phyloP scores from a whole-genome alignment of 2,113 vertebrate genomes.

The Odocoileus virginianus region DNA sequence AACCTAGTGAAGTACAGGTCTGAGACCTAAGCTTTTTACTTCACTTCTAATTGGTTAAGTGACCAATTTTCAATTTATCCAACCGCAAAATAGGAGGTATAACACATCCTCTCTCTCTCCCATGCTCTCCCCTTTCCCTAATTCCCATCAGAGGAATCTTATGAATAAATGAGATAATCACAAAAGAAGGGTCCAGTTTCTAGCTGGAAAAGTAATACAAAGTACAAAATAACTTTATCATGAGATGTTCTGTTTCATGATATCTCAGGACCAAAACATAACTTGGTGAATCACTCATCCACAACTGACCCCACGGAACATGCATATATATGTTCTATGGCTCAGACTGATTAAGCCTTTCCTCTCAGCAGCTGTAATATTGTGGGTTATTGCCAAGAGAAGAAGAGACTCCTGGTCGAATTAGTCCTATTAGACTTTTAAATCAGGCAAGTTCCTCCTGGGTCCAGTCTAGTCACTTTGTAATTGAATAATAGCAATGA shows the following conservation, averaged over 20 bases:
- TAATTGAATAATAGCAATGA: not conserved
- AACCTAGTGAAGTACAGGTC: not conserved
- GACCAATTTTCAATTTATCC: not conserved
- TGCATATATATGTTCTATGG: not conserved
- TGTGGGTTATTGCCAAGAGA: not conserved
- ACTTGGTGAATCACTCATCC: not conserved
- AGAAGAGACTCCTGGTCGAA: not conserved
- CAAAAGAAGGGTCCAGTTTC: not conserved
- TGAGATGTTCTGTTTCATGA: not conserved
- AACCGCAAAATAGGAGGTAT: not conserved
- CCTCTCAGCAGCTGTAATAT: not conserved
- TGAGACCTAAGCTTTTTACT: not conserved
- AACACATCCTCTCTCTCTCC: not conserved
- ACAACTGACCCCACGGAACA: not conserved
- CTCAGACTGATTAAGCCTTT: not conserved
- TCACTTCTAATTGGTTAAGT: not conserved
- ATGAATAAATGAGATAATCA: not conserved
- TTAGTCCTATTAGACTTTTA: not conserved
- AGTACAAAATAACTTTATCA: not conserved
- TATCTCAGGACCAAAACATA: constrained; percentile 29
- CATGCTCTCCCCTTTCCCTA: not conserved
- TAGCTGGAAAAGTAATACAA: constrained; percentile 16
- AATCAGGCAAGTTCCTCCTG: not conserved
- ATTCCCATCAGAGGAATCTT: constrained; percentile 2
- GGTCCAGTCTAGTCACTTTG: not conserved